A percentile compares a stretch with the other conserved stretches of the same genome.
Conservation (phyloP, 2,113 vertebrate genomes). For the Camelus dromedarius region DNA sequence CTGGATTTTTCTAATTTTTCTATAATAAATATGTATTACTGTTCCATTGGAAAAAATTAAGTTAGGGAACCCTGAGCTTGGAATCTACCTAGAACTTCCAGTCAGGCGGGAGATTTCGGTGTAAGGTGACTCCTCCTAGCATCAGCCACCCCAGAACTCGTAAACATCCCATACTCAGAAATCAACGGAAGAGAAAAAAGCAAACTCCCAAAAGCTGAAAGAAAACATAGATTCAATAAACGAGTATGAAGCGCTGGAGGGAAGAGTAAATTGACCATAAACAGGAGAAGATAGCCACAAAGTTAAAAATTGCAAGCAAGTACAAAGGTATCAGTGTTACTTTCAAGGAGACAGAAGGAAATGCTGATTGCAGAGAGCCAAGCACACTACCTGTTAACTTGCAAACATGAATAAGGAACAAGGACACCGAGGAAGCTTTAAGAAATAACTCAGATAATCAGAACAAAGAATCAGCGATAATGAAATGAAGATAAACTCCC, state of each 20-base stretch:
- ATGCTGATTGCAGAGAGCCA: background rate
- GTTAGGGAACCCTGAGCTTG: background rate
- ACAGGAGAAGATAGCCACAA: background rate
- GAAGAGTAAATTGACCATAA: background rate
- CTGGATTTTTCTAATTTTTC: background rate
- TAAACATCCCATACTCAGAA: background rate
- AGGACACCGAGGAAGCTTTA: background rate
- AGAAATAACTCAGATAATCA: background rate
- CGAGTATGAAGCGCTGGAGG: background rate
- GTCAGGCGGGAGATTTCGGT: background rate
- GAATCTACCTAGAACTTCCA: background rate
- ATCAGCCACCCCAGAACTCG: background rate
- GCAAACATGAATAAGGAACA: background rate
- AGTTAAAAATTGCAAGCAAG: background rate
- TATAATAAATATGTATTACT: background rate
- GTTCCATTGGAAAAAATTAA: slow-evolving; percentile 11
- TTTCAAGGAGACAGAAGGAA: slow-evolving; percentile 28
- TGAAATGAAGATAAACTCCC: background rate
- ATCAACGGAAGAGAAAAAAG: background rate
- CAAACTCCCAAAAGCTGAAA: background rate
- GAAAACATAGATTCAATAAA: background rate
- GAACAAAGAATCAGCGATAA: slow-evolving; percentile 26
- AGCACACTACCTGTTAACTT: background rate
- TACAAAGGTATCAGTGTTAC: background rate
- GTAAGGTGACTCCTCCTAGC: background rate